A percentile compares a stretch with the other conserved stretches of the same genome.
Conservation (phyloP, 2,113 vertebrate genomes). For the Dermatemys mawii region DNA sequence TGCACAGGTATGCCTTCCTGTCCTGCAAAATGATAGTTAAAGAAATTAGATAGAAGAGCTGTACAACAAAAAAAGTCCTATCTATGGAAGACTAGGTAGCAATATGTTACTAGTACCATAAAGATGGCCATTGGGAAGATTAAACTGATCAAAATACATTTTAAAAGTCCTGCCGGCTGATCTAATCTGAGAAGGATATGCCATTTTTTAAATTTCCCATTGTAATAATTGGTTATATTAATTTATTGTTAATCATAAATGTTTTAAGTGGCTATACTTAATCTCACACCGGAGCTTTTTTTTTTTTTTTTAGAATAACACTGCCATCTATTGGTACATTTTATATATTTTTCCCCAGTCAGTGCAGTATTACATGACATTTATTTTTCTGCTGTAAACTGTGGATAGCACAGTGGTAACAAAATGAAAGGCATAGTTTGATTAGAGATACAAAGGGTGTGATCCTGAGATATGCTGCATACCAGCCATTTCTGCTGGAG, state of each 20-base stretch:
- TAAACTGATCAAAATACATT: slow-evolving; percentile 31
- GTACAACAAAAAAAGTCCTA: not conserved
- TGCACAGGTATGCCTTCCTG: not conserved
- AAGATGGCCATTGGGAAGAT: slow-evolving; percentile 8
- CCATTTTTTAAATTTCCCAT: slow-evolving; percentile 17
- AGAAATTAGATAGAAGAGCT: not conserved
- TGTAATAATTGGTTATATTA: slow-evolving; percentile 49
- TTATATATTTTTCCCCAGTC: fast-evolving
- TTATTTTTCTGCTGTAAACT: not conserved
- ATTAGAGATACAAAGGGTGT: not conserved
- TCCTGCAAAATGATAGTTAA: not conserved
- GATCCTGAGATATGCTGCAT: not conserved
- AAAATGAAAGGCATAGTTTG: not conserved
- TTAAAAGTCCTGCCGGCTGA: slow-evolving; percentile 31
- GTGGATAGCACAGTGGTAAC: not conserved
- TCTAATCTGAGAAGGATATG: not conserved
- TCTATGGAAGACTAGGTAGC: not conserved
- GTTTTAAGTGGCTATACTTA: not conserved
- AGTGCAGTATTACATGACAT: fast-evolving
- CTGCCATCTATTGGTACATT: slow-evolving; percentile 49
- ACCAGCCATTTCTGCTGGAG: not conserved
- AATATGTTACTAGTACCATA: not conserved
- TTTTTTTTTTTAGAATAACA: not conserved
- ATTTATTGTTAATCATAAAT: slow-evolving; percentile 35
- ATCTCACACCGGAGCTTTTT: not conserved